These are phyloP conservation scores for Brachionus paranguensis DNA, from an alignment of 1,140 invertebrate species.

Conservation along the genomic window DNA sequence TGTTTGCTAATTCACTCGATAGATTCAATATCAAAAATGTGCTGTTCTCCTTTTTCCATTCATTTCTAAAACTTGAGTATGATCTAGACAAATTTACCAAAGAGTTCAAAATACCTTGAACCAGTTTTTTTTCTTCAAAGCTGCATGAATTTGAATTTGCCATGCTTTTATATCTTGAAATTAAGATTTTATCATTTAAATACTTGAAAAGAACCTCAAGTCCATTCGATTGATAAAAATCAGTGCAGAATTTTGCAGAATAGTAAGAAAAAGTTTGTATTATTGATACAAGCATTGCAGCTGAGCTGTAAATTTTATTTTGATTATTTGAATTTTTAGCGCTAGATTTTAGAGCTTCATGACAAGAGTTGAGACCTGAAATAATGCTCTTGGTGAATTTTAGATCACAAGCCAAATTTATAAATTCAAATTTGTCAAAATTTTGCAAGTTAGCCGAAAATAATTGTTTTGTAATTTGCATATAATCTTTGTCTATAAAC, in stretches of 20 bases:
- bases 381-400: background rate
- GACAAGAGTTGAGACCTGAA: background rate
- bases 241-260: background rate
- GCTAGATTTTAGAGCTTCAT: background rate
- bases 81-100: background rate
- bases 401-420: background rate
- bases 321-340: background rate
- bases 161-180: background rate
- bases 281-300: background rate
- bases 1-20: background rate
- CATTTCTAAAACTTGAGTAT: conserved; percentile 1
- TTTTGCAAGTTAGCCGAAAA: background rate
- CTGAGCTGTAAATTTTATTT: background rate
- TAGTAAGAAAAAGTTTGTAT: background rate
- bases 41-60: conserved; percentile 27
- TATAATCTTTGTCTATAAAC: background rate
- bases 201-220: background rate
- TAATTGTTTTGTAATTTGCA: background rate
- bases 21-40: background rate
- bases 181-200: background rate
- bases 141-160: background rate
- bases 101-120: background rate
- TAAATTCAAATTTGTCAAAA: background rate
- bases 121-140: background rate
- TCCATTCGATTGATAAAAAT: background rate